These are phyloP conservation scores for Sylvicapra grimmia DNA, from an alignment of 2,113 vertebrate genomes.

Conservation along the genomic window DNA sequence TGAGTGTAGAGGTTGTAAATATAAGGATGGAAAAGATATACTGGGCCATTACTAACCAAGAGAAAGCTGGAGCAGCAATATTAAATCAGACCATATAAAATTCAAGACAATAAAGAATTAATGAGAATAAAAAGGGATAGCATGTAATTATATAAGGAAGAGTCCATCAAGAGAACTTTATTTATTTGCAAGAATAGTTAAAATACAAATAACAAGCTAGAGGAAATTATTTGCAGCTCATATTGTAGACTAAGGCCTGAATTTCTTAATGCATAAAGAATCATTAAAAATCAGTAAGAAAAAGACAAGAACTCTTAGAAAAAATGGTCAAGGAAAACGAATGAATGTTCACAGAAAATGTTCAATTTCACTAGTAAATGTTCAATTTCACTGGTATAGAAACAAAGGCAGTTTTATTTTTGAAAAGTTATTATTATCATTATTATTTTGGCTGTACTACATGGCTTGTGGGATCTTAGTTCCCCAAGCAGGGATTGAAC, in stretches of 20 bases:
- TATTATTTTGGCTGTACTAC: background rate
- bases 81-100: background rate
- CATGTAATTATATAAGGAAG: background rate
- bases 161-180: background rate
- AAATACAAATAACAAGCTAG: background rate
- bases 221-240: background rate
- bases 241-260: background rate
- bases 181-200: background rate
- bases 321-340: background rate
- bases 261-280: background rate
- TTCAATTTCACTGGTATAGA: background rate
- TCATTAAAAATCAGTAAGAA: background rate
- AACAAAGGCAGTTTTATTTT: background rate
- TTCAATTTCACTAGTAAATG: background rate
- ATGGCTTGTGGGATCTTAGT: background rate
- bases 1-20: background rate
- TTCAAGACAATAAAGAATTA: constrained; percentile 9
- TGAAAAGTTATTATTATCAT: background rate
- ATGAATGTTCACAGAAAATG: background rate
- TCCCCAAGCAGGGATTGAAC: background rate
- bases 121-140: background rate
- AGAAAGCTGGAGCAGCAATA: background rate
- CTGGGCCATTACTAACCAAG: background rate
- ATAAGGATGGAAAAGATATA: background rate
- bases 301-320: background rate